Conservation (phyloP, 2,888 invertebrate species). For the Drosophila diplacantha region DNA sequence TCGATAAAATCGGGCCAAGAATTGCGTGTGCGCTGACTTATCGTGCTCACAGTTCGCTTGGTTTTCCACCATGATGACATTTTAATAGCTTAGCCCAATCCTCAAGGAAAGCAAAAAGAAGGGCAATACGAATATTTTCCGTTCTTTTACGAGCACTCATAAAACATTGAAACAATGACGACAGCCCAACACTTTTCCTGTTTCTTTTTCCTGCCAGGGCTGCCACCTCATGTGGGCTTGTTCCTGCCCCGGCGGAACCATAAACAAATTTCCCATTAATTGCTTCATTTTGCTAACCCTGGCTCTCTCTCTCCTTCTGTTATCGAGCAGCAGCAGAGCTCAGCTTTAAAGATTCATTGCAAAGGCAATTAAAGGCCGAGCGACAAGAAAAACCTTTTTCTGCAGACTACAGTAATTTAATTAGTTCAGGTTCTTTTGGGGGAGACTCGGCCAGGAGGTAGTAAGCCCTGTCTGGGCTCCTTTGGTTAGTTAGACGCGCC, state of each 20-base stretch:
- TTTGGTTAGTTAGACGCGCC: conserved; percentile 31
- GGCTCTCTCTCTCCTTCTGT: too few species aligned
- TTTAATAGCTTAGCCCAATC: conserved; percentile 59
- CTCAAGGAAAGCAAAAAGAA: conserved; percentile 3
- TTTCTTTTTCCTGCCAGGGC: conserved; percentile 5
- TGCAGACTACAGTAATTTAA: conserved; percentile 60
- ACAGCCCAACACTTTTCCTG: conserved; percentile 44
- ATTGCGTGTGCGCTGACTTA: conserved; percentile 60
- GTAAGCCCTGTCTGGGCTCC: conserved; percentile 10
- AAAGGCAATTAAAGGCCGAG: conserved; percentile 52
- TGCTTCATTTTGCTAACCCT: conserved; percentile 52
- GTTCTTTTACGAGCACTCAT: conserved; percentile 53
- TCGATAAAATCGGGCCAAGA: conserved; percentile 53
- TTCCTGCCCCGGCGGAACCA: conserved; percentile 18
- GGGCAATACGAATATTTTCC: conserved; percentile 62
- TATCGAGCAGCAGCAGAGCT: conserved; percentile 3
- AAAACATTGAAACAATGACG: conserved; percentile 60
- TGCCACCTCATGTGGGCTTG: conserved; percentile 29
- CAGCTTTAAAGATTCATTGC: conserved; percentile 33
- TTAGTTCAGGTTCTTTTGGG: conserved; percentile 45
- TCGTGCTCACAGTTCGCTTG: conserved; percentile 42
- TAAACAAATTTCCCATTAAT: conserved; percentile 57
- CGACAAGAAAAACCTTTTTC: conserved; percentile 45
- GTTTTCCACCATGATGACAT: conserved; percentile 52
- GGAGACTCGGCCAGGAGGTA: neutral